These are phyloP conservation scores for Apocheima hispidaria DNA, from an alignment of 2,888 invertebrate species.

Conservation along the genomic window DNA sequence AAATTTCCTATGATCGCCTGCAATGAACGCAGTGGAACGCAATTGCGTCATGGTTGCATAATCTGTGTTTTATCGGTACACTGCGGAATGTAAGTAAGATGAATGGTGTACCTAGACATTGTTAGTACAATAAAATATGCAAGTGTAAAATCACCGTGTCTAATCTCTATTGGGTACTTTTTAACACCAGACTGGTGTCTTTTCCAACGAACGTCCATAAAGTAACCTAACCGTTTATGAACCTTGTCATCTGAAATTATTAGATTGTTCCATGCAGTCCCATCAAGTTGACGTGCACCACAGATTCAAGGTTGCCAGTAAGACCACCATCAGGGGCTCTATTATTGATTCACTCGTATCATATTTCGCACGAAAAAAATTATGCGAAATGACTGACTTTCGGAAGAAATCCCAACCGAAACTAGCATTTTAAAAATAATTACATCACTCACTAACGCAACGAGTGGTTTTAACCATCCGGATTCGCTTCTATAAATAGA, in stretches of 20 bases:
- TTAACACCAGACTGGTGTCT: not conserved
- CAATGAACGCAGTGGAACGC: not conserved
- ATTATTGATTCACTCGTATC: too few relatives aligned
- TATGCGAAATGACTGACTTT: too few relatives aligned
- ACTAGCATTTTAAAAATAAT: too few relatives aligned
- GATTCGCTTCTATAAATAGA: too few relatives aligned
- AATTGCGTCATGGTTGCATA: slow-evolving; percentile 58
- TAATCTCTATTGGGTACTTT: slow-evolving; percentile 7
- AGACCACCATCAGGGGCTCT: too few relatives aligned
- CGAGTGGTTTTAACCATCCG: too few relatives aligned
- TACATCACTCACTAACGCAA: too few relatives aligned
- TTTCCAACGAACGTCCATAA: not conserved
- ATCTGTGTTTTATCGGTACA: slow-evolving; percentile 50
- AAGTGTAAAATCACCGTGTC: slow-evolving; percentile 40
- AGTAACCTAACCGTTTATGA: not conserved
- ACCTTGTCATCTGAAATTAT: not conserved
- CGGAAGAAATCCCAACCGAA: too few relatives aligned
- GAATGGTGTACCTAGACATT: slow-evolving; percentile 37
- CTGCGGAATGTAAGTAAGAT: slow-evolving; percentile 50
- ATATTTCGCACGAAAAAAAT: too few relatives aligned
- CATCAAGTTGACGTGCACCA: too few relatives aligned
- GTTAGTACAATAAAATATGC: slow-evolving; percentile 46
- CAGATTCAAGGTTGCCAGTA: not conserved
- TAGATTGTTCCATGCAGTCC: not conserved
- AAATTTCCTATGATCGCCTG: slow-evolving; percentile 12